Base-by-base conservation (phyloP, 2,113 vertebrate species). In the Gracilinanus agilis region DNA sequence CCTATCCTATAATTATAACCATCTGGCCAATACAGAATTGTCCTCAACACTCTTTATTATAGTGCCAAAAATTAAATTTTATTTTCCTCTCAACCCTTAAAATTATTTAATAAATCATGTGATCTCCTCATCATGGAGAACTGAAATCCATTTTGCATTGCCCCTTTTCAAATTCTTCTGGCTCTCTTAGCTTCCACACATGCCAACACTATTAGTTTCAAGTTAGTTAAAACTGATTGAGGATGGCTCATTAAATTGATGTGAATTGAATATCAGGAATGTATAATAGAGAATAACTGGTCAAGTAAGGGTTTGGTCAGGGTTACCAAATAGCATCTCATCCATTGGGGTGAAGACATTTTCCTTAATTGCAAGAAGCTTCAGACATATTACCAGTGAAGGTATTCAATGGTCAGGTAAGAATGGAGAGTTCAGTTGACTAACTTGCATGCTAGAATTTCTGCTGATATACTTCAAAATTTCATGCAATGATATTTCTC, bases 1-100 rank as follows among this genome's bases (percentile, higher is more conserved):
- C 44, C 19, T 53, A 53, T 90, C 8, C 24, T 11, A 94, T 88
- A 53, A 92, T 90, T 95, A 67, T 92, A 89, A 67, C 91, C 25
- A 44, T 88, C 44, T 90, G 54, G 27, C 75, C 90, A 91, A 24
- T 23, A 25, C 34, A 91, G 25, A 94, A n/a, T n/a, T 89, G n/a
- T 94, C 83, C 89, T 53, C 0, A 23, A 40, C 29, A 53, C 89
- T 54, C n/a, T 83, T 75, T 75, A 4, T 19, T 83, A 83, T 5
- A 23, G 67, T 83, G 7, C 9, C n/a, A 89, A 94, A 93, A 7
- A 75, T 34, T 53, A 90, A 53, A 54, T 8, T 21, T 83, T 75
- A 11, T 90, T 61, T 90, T 54, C 21, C 27, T 92, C 34, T 44
- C 2, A 12, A 53, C 67, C 6, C 23, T 83, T 83, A 83, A 83